Evolutionary conservation across 2,888 invertebrate species (phyloP), one percentile per base, ranked within the genome.

Genomic region (Cephus pygmeus): DNA sequence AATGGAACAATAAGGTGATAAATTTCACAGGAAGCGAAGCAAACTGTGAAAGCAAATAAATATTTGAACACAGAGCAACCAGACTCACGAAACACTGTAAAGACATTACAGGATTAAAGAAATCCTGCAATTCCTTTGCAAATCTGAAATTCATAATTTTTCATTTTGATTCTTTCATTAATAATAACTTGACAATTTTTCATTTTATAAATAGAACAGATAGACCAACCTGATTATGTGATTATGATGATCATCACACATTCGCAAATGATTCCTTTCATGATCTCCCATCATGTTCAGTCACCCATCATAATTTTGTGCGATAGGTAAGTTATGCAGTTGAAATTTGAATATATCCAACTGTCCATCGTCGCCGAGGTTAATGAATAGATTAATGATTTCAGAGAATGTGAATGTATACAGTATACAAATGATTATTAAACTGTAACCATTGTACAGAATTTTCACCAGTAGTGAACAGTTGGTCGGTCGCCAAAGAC

Each of bases 341-440:
- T 84, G 82, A 76, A 81, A 73, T 69, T 83, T 81, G 15, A 85
- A 75, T 69, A 85, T 80, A 68, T 79, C 76, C 1, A 85, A 30
- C 56, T 83, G 84, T 0, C 78, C 81, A 69, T 81, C 30, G 11
- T n/a, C n/a, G 4, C n/a, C 69, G 31, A 69, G 3, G 31, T 31
- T 69, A 31, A 69, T 12, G 30, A 69, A 69, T 1, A 69, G 31
- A 69, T 31, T 11, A 31, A 69, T 69, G 12, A 31, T 9, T 31
- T 69, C 30, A 11, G 31, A 31, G 12, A 69, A 12, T 12, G 71
- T 30, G 23, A 75, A 79, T 6, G 69, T 12, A 12, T 76, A 40
- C 3, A 80, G 0, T n/a, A 76, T 12, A 11, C 69, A 11, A 12
- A 81, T 12, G 12, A 82, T n/a, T 36, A 36, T 36, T 36, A 36